Conservation (phyloP, 1,140 invertebrate genomes). For the Physella acuta region DNA sequence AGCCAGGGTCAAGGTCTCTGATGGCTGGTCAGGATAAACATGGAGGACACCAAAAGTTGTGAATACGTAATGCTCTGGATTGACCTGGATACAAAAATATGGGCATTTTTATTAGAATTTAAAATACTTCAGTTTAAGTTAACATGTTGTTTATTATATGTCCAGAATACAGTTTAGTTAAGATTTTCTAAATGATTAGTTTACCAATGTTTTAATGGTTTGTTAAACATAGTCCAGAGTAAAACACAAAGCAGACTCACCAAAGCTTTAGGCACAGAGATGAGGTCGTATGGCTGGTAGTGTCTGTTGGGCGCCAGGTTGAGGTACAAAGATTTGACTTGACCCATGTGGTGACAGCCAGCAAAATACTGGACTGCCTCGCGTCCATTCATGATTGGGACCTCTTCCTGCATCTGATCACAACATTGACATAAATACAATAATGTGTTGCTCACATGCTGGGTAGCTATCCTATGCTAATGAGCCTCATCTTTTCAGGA, state of each 20-base stretch:
- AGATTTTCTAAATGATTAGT: background rate
- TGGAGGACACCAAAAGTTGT: slow-evolving; percentile 58
- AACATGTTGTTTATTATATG: background rate
- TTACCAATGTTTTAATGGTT: background rate
- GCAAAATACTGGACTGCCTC: slow-evolving; percentile 57
- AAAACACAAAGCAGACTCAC: background rate
- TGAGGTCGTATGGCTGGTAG: slow-evolving; percentile 54
- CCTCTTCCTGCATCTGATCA: slow-evolving; percentile 38
- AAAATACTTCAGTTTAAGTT: background rate
- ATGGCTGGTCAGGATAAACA: slow-evolving; percentile 47
- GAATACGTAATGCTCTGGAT: slow-evolving; percentile 54
- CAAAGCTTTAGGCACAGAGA: slow-evolving; percentile 47
- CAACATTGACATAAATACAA: background rate
- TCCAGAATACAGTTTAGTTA: background rate
- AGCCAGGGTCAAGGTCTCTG: slow-evolving; percentile 50
- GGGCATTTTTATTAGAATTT: background rate
- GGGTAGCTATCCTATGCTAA: too few species aligned
- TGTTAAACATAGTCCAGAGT: background rate
- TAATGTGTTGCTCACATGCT: too few species aligned
- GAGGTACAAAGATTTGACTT: slow-evolving; percentile 56
- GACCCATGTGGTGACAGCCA: slow-evolving; percentile 51
- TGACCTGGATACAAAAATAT: slow-evolving; percentile 21
- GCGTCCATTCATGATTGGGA: slow-evolving; percentile 50
- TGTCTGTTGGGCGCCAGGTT: slow-evolving; percentile 49
- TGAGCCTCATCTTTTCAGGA: too few species aligned